phyloP scores from a whole-genome alignment of 2,888 invertebrate genomes.

The Polia nebulosa region DNA sequence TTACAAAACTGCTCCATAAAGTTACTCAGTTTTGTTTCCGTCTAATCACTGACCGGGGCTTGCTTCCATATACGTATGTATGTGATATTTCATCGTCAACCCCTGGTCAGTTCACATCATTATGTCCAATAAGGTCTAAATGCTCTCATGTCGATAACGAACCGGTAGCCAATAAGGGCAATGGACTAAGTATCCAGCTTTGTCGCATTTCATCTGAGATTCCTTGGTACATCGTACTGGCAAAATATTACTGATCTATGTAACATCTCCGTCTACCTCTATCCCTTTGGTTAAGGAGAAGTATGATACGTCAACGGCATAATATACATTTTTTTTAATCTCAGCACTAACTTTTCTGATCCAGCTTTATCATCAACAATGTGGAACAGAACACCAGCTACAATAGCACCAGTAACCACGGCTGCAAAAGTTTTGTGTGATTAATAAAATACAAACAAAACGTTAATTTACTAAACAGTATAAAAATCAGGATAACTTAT shows the following conservation, averaged over 20 bases:
- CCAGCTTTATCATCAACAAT: slow-evolving; percentile 8
- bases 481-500: neutral
- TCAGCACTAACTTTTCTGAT: neutral
- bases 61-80: slow-evolving; percentile 55
- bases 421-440: neutral
- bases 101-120: slow-evolving; percentile 47
- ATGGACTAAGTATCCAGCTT: slow-evolving; percentile 1
- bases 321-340: neutral
- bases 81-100: slow-evolving; percentile 45
- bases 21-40: slow-evolving; percentile 44
- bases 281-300: neutral
- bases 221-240: neutral
- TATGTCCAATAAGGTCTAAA: slow-evolving; percentile 54
- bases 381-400: slow-evolving; percentile 1
- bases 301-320: neutral
- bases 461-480: neutral
- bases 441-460: slow-evolving; percentile 10
- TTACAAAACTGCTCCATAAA: slow-evolving; percentile 45
- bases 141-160: slow-evolving; percentile 29
- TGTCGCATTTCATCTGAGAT: slow-evolving; percentile 12
- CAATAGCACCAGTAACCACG: too few species aligned
- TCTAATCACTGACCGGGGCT: slow-evolving; percentile 39
- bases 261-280: neutral
- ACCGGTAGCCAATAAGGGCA: slow-evolving; percentile 27
- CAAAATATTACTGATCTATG: neutral